Conservation (phyloP, 2,113 vertebrate species). For the Eudyptes chrysolophus region DNA sequence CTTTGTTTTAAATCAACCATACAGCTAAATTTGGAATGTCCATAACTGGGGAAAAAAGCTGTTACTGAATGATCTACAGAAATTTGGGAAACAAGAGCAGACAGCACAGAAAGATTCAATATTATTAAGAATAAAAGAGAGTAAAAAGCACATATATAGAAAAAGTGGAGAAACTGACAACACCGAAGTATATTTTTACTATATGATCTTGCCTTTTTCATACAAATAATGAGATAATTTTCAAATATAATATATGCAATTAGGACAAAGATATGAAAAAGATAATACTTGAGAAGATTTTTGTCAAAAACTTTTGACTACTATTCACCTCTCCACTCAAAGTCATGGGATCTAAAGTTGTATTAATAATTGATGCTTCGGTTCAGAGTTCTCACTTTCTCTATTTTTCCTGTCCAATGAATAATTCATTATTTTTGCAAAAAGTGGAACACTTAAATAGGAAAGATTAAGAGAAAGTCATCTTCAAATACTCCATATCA, state of each 20-base stretch:
- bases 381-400: constrained; percentile 53
- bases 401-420: constrained; percentile 48
- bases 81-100: not conserved
- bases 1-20: not conserved
- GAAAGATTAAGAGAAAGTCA: constrained; percentile 47
- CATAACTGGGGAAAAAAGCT: not conserved
- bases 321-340: constrained; percentile 44
- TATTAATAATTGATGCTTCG: constrained; percentile 60
- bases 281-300: constrained; percentile 7
- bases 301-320: constrained; percentile 38
- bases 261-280: constrained; percentile 14
- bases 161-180: not conserved
- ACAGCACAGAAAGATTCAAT: not conserved
- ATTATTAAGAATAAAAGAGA: not conserved
- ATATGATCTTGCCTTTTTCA: not conserved
- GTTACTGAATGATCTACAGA: not conserved
- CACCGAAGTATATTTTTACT: not conserved
- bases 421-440: constrained; percentile 62
- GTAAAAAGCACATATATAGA: not conserved
- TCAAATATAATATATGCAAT: not conserved
- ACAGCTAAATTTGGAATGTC: not conserved
- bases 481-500: constrained; percentile 12
- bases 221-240: not conserved
- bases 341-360: constrained; percentile 48
- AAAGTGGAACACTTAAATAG: constrained; percentile 35